These are phyloP conservation scores for Nephotettix cincticeps DNA, from an alignment of 1,140 invertebrate genomes.

Conservation along the genomic window DNA sequence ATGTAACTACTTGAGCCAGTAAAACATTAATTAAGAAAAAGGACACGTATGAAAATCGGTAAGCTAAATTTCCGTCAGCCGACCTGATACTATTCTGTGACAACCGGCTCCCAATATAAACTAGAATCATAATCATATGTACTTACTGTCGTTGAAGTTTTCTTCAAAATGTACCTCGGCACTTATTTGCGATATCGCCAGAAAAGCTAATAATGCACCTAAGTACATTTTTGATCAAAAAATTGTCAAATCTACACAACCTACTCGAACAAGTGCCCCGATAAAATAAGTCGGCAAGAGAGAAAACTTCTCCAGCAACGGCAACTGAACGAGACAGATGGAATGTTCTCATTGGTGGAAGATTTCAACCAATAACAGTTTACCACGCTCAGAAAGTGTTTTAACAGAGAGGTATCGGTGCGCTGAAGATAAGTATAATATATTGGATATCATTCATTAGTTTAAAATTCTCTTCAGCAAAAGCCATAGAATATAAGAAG, in stretches of 20 bases:
- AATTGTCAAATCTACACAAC: neutral
- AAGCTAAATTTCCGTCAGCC: no score
- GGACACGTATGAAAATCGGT: no score
- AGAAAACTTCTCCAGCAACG: conserved; percentile 15
- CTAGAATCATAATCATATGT: neutral
- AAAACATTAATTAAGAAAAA: no score
- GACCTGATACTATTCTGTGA: neutral
- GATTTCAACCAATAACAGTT: conserved; percentile 32
- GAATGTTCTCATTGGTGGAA: conserved; percentile 37
- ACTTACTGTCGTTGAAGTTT: conserved; percentile 35
- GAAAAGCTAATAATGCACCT: conserved; percentile 25
- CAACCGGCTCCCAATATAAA: neutral
- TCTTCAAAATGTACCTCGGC: conserved; percentile 39
- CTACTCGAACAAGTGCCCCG: neutral
- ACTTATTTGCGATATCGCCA: conserved; percentile 14
- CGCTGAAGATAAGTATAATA: no score
- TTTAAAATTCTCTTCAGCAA: no score
- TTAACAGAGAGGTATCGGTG: neutral
- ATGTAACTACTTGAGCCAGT: no score
- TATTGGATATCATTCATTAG: no score
- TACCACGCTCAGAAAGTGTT: conserved; percentile 35
- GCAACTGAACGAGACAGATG: conserved; percentile 38
- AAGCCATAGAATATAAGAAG: no score
- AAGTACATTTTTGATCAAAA: neutral
- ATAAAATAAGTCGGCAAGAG: conserved; percentile 17